A percentile compares a stretch with the other conserved stretches of the same genome.
These are phyloP conservation scores for Echinops telfairi DNA, from an alignment of 2,113 vertebrate species.

Conservation along the genomic window DNA sequence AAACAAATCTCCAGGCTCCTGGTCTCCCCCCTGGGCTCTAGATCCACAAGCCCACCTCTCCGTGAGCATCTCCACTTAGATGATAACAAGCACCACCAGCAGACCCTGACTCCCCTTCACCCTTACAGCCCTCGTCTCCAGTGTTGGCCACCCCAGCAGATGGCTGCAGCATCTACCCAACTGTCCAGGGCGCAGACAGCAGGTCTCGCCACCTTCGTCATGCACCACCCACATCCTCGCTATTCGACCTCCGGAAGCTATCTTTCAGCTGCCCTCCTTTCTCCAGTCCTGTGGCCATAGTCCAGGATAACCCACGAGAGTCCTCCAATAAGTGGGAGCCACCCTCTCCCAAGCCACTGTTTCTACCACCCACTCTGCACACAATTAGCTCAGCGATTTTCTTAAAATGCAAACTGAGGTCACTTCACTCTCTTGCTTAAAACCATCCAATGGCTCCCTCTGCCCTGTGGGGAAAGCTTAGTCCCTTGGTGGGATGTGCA, in stretches of 20 bases:
- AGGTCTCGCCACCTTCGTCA: background rate
- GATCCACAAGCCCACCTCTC: background rate
- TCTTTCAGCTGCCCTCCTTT: background rate
- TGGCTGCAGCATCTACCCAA: rapidly evolving
- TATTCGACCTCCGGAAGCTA: background rate
- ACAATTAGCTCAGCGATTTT: background rate
- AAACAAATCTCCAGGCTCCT: background rate
- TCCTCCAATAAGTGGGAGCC: background rate
- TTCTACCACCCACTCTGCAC: too few species aligned
- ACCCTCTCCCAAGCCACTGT: background rate
- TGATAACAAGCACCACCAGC: background rate
- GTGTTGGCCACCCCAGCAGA: background rate
- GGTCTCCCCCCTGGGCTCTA: background rate
- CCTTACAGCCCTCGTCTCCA: too few species aligned
- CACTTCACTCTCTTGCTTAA: too few species aligned
- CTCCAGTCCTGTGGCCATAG: background rate
- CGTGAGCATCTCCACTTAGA: background rate
- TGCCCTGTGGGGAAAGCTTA: too few species aligned
- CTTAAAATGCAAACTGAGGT: background rate
- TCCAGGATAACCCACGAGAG: background rate
- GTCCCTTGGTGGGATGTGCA: too few species aligned
- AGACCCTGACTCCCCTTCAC: background rate
- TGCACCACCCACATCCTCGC: rapidly evolving
- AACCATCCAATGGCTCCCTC: too few species aligned
- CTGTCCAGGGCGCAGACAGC: background rate